Evolutionary conservation across 2,797 vertebrate species (phyloP).

Genomic region (Sebastes jordani): DNA sequence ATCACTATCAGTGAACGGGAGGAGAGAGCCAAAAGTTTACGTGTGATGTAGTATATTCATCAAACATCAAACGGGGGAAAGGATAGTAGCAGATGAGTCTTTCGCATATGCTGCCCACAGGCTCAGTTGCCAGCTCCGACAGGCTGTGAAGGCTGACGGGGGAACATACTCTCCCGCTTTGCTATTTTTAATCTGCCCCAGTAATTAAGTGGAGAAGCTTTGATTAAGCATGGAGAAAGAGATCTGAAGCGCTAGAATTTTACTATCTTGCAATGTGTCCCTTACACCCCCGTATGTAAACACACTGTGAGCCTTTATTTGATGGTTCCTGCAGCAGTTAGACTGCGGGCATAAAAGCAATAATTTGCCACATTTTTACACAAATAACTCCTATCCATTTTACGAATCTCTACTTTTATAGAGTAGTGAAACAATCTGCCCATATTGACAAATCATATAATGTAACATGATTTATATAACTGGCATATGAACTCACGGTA

Average conservation of each 20-base stretch:
- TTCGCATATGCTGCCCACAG: conserved; percentile 59
- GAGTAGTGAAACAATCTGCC: background rate
- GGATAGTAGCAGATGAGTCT: conserved; percentile 60
- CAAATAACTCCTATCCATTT: background rate
- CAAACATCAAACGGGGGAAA: conserved; percentile 52
- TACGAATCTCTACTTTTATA: background rate
- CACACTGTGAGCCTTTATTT: background rate
- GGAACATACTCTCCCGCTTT: conserved; percentile 25
- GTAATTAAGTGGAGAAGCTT: conserved; percentile 62
- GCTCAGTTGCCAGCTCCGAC: conserved; percentile 51
- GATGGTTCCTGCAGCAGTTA: background rate
- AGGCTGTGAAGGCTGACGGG: conserved; percentile 53
- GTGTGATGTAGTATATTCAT: conserved; percentile 52
- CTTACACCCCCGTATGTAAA: conserved; percentile 4
- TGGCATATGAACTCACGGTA: background rate
- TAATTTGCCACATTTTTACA: background rate
- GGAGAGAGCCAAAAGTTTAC: conserved; percentile 40
- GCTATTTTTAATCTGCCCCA: conserved; percentile 64
- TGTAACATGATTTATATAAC: background rate
- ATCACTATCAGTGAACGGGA: conserved; percentile 12
- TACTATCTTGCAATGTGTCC: background rate
- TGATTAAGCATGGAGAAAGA: conserved; percentile 41
- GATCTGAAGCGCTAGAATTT: conserved; percentile 31
- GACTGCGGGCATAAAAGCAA: background rate
- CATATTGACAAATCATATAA: background rate